Evolutionary conservation across 2,888 invertebrate species (phyloP).

Genomic region (Diadegma fenestrale): DNA sequence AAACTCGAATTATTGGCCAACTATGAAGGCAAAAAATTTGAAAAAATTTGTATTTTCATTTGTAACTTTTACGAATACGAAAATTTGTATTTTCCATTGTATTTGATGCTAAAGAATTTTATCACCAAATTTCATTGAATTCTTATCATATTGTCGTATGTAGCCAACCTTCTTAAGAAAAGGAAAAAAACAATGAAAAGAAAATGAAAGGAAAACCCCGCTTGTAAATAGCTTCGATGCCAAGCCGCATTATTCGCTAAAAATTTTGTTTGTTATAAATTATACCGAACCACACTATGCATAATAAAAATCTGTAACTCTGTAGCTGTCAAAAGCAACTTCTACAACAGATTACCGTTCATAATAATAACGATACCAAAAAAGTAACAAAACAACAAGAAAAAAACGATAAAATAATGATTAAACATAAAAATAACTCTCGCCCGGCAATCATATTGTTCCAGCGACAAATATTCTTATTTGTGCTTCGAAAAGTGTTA

Average conservation of each 20-base stretch:
- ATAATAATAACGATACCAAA: slow-evolving; percentile 31
- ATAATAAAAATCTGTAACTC: slow-evolving; percentile 44
- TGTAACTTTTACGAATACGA: no score
- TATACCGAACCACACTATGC: slow-evolving; percentile 36
- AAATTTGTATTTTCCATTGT: no score
- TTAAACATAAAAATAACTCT: slow-evolving; percentile 6
- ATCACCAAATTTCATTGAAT: no score
- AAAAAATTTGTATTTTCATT: no score
- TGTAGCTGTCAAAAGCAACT: slow-evolving; percentile 46
- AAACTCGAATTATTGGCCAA: no score
- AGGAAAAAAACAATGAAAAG: not conserved
- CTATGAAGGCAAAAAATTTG: no score
- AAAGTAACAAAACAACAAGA: not conserved
- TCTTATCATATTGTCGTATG: no score
- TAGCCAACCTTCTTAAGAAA: no score
- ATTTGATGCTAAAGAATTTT: no score
- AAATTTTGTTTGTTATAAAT: slow-evolving; percentile 55
- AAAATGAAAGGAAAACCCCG: slow-evolving; percentile 67
- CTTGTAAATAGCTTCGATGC: slow-evolving; percentile 80
- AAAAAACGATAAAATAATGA: slow-evolving; percentile 11
- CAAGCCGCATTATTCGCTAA: slow-evolving; percentile 49
- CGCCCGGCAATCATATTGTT: slow-evolving; percentile 45
- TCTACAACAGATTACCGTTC: slow-evolving; percentile 48
- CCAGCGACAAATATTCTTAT: slow-evolving; percentile 53
- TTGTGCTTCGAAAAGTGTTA: slow-evolving; percentile 65